Conservation (phyloP, 2,797 vertebrate species). For the Arremon aurantiirostris region DNA sequence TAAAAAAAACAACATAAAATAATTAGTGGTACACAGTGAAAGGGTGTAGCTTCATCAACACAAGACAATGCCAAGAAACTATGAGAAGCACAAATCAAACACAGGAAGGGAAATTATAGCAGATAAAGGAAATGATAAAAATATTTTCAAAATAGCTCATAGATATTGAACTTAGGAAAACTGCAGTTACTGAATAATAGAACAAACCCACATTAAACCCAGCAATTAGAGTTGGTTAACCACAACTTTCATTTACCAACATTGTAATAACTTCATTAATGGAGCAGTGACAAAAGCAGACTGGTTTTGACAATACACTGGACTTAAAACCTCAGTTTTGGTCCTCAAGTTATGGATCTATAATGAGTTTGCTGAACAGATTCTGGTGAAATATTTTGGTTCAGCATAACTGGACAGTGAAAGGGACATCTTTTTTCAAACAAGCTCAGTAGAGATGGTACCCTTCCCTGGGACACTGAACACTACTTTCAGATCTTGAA, state of each 20-base stretch:
- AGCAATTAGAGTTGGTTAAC: not conserved
- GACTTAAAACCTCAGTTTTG: not conserved
- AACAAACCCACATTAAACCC: not conserved
- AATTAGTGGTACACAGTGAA: not conserved
- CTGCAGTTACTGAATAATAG: not conserved
- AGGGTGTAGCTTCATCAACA: not conserved
- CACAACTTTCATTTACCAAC: not conserved
- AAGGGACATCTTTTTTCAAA: not conserved
- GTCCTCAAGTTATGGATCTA: not conserved
- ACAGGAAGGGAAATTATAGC: not conserved
- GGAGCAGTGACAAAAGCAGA: not conserved
- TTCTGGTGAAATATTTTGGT: not conserved
- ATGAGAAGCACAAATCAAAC: not conserved
- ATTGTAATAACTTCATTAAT: not conserved
- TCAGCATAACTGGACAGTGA: not conserved
- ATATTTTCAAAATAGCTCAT: not conserved
- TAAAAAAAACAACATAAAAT: not conserved
- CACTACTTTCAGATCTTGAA: not conserved
- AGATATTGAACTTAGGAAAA: not conserved
- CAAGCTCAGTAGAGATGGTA: not conserved
- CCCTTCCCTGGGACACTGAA: not conserved
- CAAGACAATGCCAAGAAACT: not conserved
- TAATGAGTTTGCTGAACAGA: not conserved
- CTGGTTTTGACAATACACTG: not conserved
- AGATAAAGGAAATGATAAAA: not conserved